Evolutionary conservation across 30 jellyfish, hydroid and myxozoan species (phyloP).

Genomic region (Hydractinia symbiolongicarpus): DNA sequence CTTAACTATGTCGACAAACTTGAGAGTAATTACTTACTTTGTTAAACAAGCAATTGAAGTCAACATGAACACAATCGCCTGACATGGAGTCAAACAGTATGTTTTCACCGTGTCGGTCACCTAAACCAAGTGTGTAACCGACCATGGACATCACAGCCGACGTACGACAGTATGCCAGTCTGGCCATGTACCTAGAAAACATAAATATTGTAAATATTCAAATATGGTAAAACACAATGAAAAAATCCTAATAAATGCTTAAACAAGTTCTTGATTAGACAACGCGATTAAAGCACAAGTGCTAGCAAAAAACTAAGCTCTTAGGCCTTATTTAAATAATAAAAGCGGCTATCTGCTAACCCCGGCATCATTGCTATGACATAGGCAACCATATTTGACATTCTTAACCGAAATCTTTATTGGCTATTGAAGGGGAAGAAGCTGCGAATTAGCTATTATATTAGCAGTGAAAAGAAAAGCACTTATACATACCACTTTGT

Average conservation of each 20-base stretch:
- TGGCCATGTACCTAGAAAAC: constrained; percentile 88
- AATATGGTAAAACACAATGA: no score
- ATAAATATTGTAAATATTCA: background rate
- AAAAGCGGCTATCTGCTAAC: no score
- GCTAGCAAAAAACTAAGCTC: no score
- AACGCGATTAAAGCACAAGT: no score
- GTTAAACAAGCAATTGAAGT: constrained; percentile 97
- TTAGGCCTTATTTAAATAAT: no score
- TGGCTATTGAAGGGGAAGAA: no score
- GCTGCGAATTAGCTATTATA: background rate
- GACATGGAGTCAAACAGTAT: constrained; percentile 85
- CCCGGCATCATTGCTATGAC: no score
- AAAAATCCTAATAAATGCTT: no score
- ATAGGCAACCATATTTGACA: no score
- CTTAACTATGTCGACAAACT: no score
- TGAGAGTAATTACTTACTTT: constrained; percentile 36
- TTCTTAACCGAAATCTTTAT: no score
- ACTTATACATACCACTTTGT: constrained; percentile 64
- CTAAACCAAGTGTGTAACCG: constrained; percentile 96
- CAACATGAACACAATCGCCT: constrained; percentile 99
- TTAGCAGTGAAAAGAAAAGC: background rate
- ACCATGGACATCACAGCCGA: constrained; percentile 99
- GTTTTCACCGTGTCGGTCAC: constrained; percentile 99
- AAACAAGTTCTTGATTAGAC: no score
- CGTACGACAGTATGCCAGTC: constrained; percentile 94